Conservation (phyloP, 2,113 vertebrate genomes). For the Indri indri region DNA sequence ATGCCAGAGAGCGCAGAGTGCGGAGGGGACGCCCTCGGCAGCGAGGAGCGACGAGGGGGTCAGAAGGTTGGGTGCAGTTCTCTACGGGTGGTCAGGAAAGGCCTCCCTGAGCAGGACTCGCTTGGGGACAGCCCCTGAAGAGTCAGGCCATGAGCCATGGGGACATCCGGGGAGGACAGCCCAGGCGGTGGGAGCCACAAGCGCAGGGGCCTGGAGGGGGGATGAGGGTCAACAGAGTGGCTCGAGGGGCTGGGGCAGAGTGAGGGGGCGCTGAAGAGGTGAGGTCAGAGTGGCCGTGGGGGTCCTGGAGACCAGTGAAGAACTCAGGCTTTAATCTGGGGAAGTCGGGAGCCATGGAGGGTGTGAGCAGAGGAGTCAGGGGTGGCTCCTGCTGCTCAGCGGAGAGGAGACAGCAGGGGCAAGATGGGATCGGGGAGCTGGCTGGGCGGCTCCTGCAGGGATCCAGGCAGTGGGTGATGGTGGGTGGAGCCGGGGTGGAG, state of each 20-base stretch:
- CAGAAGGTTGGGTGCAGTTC: background rate
- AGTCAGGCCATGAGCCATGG: too few species aligned
- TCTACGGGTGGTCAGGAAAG: background rate
- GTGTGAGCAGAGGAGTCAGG: background rate
- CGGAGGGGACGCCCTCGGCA: background rate
- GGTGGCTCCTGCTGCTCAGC: background rate
- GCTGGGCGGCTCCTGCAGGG: rapidly evolving
- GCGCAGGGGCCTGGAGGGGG: background rate
- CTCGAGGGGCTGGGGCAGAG: background rate
- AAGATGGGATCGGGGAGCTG: background rate
- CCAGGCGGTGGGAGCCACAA: rapidly evolving
- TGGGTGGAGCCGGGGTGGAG: rapidly evolving
- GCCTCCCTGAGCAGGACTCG: background rate
- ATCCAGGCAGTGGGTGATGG: background rate
- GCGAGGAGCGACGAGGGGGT: background rate
- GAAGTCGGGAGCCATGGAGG: background rate
- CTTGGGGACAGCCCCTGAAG: background rate
- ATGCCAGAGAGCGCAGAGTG: too few species aligned
- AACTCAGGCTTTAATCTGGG: background rate
- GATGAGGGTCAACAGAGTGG: background rate
- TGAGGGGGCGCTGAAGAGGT: rapidly evolving
- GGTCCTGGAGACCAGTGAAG: rapidly evolving
- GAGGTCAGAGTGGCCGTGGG: background rate
- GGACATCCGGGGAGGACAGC: rapidly evolving
- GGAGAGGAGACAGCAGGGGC: background rate